A percentile compares a stretch with the other conserved stretches of the same genome.
These are phyloP conservation scores for Brienomyrus longianalis DNA, from an alignment of 2,113 vertebrate species.

Conservation along the genomic window DNA sequence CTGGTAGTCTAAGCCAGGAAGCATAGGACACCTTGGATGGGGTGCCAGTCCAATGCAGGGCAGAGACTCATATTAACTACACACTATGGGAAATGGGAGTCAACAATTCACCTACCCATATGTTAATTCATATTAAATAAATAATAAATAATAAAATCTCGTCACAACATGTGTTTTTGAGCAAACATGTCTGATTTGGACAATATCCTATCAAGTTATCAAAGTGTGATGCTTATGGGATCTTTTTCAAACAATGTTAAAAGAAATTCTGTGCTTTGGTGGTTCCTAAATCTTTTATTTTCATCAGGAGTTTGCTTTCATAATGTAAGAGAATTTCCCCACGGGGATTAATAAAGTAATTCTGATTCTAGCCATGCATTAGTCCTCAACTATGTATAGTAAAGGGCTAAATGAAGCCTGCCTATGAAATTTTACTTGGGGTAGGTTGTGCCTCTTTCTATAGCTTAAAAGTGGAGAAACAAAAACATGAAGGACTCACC, in stretches of 20 bases:
- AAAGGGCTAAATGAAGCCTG: not conserved
- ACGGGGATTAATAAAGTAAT: too few species aligned
- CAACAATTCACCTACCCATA: not conserved
- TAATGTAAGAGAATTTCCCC: too few species aligned
- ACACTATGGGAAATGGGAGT: not conserved
- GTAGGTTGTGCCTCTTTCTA: not conserved
- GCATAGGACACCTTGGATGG: not conserved
- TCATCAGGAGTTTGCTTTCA: too few species aligned
- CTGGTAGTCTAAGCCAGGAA: not conserved
- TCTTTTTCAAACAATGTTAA: not conserved
- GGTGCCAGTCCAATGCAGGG: not conserved
- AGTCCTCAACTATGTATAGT: not conserved
- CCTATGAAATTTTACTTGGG: not conserved
- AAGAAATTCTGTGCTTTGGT: not conserved
- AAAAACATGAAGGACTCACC: conserved; percentile 48
- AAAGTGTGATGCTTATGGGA: not conserved
- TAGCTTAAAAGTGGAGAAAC: not conserved
- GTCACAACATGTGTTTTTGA: not conserved
- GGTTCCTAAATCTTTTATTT: not conserved
- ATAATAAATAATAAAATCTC: not conserved
- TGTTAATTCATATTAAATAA: not conserved
- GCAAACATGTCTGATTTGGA: not conserved
- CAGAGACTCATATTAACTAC: not conserved
- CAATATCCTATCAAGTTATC: not conserved
- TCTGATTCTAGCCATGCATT: not conserved